Percentiles rank a stretch among this genome's conserved stretches.
Evolutionary conservation across 2,113 vertebrate species (phyloP).

Genomic region (Siphamia tubifer): DNA sequence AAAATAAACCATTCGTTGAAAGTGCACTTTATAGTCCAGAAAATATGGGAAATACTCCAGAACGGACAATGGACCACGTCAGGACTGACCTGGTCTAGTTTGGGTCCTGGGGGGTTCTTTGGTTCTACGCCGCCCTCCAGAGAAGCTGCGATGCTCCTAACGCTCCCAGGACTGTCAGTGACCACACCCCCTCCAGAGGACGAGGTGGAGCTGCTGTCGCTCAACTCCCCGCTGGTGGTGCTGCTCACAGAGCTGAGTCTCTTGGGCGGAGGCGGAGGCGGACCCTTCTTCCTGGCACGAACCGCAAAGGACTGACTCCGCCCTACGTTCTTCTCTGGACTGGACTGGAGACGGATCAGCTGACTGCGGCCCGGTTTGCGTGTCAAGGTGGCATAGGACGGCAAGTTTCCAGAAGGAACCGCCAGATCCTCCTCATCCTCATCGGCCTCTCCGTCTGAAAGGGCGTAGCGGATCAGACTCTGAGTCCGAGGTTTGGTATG

Average conservation of each 20-base stretch:
- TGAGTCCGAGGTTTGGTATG: slow-evolving; percentile 58
- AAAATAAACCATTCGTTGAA: no score
- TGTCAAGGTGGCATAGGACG: slow-evolving; percentile 89
- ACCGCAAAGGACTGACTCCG: slow-evolving; percentile 93
- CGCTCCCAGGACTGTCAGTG: neutral
- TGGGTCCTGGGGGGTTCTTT: neutral
- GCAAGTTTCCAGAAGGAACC: slow-evolving; percentile 68
- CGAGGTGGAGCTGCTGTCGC: slow-evolving; percentile 11
- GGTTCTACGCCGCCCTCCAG: slow-evolving; percentile 56
- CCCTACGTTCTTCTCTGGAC: slow-evolving; percentile 78
- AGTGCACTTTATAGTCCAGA: no score
- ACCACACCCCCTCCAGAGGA: neutral
- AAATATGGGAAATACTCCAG: no score
- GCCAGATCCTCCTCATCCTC: slow-evolving; percentile 78
- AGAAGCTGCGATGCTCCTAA: slow-evolving; percentile 68
- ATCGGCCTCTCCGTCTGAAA: slow-evolving; percentile 87
- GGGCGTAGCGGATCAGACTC: slow-evolving; percentile 84
- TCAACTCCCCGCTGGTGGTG: slow-evolving; percentile 75
- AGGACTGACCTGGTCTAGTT: neutral
- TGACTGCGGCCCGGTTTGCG: slow-evolving; percentile 83
- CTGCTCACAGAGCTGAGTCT: slow-evolving; percentile 93
- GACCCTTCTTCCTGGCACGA: slow-evolving; percentile 89
- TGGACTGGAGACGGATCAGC: slow-evolving; percentile 18
- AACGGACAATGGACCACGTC: no score
- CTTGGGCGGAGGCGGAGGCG: slow-evolving; percentile 90